These are phyloP conservation scores for Pristionchus maxplancki DNA, from an alignment of 2,888 invertebrate genomes.

Conservation along the genomic window DNA sequence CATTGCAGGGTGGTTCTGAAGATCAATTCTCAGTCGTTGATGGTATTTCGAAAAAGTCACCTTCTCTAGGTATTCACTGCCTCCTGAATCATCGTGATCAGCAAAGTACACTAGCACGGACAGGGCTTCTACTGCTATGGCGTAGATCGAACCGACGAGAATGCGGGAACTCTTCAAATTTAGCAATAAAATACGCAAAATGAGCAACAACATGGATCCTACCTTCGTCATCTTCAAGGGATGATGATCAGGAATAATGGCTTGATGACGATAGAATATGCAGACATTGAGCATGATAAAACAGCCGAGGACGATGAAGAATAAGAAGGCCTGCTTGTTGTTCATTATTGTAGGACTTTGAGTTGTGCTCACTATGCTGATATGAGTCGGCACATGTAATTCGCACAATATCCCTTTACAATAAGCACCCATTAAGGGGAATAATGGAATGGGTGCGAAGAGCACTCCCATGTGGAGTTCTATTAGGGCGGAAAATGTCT, in stretches of 20 bases:
- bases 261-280: neutral
- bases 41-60: neutral
- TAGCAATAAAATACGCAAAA: neutral
- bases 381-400: neutral
- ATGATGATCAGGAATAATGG: neutral
- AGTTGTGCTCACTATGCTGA: neutral
- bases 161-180: neutral
- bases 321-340: neutral
- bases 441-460: neutral
- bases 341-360: neutral
- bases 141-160: neutral
- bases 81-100: neutral
- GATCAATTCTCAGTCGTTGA: neutral
- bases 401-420: neutral
- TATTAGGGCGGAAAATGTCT: neutral
- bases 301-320: neutral
- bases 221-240: neutral
- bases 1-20: neutral
- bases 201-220: neutral
- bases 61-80: neutral
- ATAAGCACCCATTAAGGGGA: neutral
- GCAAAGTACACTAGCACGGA: neutral
- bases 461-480: neutral
- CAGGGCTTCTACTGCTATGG: neutral
- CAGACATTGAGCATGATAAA: neutral